Percentiles rank a stretch among this genome's conserved stretches.
These are phyloP conservation scores for Trachemys scripta DNA, from an alignment of 2,113 vertebrate species.

Conservation along the genomic window DNA sequence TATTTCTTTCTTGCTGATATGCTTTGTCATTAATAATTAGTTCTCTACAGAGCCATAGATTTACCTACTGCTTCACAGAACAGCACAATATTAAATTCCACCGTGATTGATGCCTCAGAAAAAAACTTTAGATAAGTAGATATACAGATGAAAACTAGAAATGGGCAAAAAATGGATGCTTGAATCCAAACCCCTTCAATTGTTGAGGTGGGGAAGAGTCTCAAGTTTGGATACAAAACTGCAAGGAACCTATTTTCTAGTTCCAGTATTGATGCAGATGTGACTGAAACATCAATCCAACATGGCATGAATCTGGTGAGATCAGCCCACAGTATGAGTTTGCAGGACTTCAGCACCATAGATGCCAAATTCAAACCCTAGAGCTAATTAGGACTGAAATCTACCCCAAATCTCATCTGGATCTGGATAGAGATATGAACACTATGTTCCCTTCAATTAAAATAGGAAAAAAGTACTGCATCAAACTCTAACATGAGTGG, in stretches of 20 bases:
- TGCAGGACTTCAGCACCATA: not conserved
- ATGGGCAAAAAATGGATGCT: not conserved
- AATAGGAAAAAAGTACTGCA: accelerated
- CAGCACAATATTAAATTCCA: not conserved
- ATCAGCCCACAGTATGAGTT: not conserved
- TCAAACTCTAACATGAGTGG: not conserved
- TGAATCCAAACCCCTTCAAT: not conserved
- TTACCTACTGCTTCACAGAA: not conserved
- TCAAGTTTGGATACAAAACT: accelerated
- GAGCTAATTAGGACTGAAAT: not conserved
- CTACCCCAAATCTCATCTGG: not conserved
- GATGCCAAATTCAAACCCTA: not conserved
- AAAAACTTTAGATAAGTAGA: not conserved
- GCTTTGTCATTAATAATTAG: not conserved
- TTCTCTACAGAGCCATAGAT: not conserved
- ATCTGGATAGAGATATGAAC: constrained; percentile 15
- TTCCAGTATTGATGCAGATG: not conserved
- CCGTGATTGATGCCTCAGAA: not conserved
- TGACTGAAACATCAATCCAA: not conserved
- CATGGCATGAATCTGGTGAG: not conserved
- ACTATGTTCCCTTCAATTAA: not conserved
- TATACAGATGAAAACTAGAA: constrained; percentile 1
- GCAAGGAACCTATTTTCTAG: not conserved
- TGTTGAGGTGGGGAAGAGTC: not conserved
- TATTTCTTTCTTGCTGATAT: not conserved